These are phyloP conservation scores for Acrobasis repandana DNA, from an alignment of 2,888 invertebrate genomes.

Conservation along the genomic window DNA sequence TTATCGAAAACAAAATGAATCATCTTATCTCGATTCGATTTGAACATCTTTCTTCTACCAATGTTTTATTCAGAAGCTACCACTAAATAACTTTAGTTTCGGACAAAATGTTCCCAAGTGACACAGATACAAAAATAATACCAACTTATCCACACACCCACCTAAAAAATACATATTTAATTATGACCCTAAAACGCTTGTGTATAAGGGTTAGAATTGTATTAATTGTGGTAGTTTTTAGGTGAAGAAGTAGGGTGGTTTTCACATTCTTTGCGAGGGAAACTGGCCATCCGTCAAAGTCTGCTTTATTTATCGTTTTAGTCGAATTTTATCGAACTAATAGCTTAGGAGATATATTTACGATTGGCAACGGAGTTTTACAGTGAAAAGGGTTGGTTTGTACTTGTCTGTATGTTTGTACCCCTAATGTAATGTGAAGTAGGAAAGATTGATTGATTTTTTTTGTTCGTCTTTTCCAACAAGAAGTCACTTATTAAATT, in stretches of 20 bases:
- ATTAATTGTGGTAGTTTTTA: constrained; percentile 18
- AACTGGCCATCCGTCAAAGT: constrained; percentile 79
- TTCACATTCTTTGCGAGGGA: constrained; percentile 71
- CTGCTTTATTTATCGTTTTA: constrained; percentile 81
- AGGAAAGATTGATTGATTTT: background rate
- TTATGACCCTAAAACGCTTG: constrained; percentile 10
- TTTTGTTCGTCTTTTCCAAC: too few relatives aligned
- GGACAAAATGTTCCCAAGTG: constrained; percentile 79
- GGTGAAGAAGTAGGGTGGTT: constrained; percentile 39
- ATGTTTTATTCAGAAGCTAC: constrained; percentile 72
- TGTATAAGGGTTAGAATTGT: constrained; percentile 26
- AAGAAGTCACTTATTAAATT: too few relatives aligned
- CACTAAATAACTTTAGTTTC: constrained; percentile 78
- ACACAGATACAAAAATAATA: constrained; percentile 71
- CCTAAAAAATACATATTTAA: constrained; percentile 14
- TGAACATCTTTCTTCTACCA: constrained; percentile 58
- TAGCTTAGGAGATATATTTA: constrained; percentile 79
- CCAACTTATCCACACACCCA: constrained; percentile 37
- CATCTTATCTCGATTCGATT: constrained; percentile 60
- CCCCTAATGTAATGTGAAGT: background rate
- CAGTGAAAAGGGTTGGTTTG: constrained; percentile 67
- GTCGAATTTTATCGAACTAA: constrained; percentile 83
- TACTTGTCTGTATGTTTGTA: background rate
- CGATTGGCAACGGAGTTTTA: constrained; percentile 70
- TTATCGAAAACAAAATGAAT: constrained; percentile 51